These are phyloP conservation scores for Hololepta plana DNA, from an alignment of 2,888 invertebrate genomes.

Conservation along the genomic window DNA sequence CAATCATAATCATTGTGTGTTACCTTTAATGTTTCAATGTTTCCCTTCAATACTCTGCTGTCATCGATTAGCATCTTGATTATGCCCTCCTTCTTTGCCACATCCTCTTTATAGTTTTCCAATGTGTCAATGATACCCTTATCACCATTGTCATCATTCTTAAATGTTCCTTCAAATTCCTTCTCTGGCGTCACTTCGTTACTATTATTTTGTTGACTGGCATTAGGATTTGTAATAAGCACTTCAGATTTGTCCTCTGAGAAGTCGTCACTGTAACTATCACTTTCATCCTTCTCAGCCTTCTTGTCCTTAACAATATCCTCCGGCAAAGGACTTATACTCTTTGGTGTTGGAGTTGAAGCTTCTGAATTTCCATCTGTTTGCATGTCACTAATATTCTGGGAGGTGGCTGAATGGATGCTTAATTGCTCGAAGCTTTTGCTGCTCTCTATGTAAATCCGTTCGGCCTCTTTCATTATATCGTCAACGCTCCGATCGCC, in stretches of 20 bases:
- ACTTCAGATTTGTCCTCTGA: conserved; percentile 15
- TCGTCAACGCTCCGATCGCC: conserved; percentile 38
- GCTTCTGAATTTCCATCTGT: conserved; percentile 14
- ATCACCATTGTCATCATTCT: conserved; percentile 3
- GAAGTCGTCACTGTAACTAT: conserved; percentile 21
- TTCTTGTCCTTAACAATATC: conserved; percentile 13
- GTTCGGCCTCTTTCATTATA: conserved; percentile 37
- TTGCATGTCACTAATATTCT: conserved; percentile 20
- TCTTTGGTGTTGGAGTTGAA: conserved; percentile 24
- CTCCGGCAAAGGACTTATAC: conserved; percentile 23
- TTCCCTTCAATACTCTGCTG: conserved; percentile 21
- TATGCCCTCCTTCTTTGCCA: conserved; percentile 16
- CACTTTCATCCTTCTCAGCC: conserved; percentile 8
- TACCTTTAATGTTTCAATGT: conserved; percentile 24
- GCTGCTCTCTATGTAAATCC: conserved; percentile 28
- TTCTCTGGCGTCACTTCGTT: too few species aligned
- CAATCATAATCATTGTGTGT: conserved; percentile 31
- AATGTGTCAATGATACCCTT: conserved; percentile 6
- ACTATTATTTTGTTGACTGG: too few species aligned
- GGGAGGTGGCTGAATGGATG: conserved; percentile 24
- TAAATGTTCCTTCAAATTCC: conserved; percentile 5
- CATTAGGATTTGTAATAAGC: too few species aligned
- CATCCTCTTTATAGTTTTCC: conserved; percentile 11
- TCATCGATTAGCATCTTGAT: conserved; percentile 24
- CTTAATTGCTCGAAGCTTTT: conserved; percentile 28